Conservation (phyloP, 2,113 vertebrate species). For the Ursus arctos region DNA sequence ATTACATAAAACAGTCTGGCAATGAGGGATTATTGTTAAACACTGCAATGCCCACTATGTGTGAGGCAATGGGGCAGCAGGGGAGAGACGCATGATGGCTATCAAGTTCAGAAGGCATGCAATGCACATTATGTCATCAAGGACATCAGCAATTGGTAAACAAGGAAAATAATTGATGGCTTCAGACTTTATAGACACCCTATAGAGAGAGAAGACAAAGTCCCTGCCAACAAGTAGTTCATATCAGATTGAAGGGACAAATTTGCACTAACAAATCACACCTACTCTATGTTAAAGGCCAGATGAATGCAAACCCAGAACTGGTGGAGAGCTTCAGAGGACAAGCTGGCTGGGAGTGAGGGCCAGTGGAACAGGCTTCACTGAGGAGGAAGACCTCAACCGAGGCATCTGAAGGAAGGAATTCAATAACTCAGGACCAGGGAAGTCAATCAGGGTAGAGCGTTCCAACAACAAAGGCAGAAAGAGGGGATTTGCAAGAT, state of each 20-base stretch:
- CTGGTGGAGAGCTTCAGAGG: not conserved
- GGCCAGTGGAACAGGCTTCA: not conserved
- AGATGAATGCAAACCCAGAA: not conserved
- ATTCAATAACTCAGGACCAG: not conserved
- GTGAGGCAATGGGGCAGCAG: not conserved
- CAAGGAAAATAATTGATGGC: not conserved
- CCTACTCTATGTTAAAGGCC: not conserved
- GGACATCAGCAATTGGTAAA: not conserved
- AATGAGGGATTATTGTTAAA: not conserved
- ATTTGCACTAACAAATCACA: not conserved
- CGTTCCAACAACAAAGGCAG: not conserved
- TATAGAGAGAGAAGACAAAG: not conserved
- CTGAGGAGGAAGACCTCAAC: not conserved
- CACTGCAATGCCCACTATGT: not conserved
- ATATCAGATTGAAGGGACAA: not conserved
- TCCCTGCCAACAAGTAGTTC: not conserved
- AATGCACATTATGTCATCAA: not conserved
- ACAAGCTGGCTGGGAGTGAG: not conserved
- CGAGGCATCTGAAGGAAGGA: not conserved
- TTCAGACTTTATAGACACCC: not conserved
- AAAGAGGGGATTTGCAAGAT: not conserved
- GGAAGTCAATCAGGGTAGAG: not conserved
- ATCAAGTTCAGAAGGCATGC: not conserved
- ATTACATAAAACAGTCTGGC: not conserved
- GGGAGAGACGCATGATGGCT: not conserved